Conservation (phyloP, 2,113 vertebrate genomes). For the Thunnus thynnus region DNA sequence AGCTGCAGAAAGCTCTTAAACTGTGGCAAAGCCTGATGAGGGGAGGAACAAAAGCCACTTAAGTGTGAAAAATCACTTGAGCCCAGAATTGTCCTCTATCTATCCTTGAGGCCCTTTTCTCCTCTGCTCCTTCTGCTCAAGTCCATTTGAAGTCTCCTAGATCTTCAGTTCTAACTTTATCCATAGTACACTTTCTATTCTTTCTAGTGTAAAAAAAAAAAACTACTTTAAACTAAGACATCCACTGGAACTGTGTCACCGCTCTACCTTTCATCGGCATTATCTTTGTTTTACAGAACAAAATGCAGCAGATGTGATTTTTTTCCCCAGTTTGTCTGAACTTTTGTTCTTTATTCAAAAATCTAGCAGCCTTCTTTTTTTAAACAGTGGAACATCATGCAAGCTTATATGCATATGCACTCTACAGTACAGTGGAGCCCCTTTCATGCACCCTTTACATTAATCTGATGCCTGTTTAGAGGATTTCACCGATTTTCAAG, state of each 20-base stretch:
- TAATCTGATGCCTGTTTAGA: too few species aligned
- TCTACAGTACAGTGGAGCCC: neutral
- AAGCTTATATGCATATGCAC: neutral
- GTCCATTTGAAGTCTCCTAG: conserved; percentile 21
- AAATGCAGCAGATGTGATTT: neutral
- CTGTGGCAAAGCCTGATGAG: conserved; percentile 7
- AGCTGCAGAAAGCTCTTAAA: conserved; percentile 36
- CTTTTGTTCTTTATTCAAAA: conserved; percentile 11
- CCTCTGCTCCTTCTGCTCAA: conserved; percentile 8
- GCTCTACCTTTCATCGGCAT: neutral
- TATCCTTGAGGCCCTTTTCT: conserved; percentile 25
- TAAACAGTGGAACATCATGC: neutral
- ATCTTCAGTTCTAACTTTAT: neutral
- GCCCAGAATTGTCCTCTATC: conserved; percentile 33
- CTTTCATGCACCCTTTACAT: too few species aligned
- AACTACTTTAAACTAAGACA: conserved; percentile 4
- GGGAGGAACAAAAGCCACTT: conserved; percentile 29
- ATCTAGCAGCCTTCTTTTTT: neutral
- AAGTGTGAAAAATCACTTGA: conserved; percentile 53
- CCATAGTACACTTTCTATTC: neutral
- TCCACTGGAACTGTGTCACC: conserved; percentile 24
- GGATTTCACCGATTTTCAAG: too few species aligned
- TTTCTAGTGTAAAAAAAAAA: neutral
- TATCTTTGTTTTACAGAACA: conserved; percentile 12
- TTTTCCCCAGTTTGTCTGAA: conserved; percentile 19